These are phyloP conservation scores for Umimayanthus chanpuru DNA, from an alignment of 92 coral and sea anemone genomes.

Conservation along the genomic window DNA sequence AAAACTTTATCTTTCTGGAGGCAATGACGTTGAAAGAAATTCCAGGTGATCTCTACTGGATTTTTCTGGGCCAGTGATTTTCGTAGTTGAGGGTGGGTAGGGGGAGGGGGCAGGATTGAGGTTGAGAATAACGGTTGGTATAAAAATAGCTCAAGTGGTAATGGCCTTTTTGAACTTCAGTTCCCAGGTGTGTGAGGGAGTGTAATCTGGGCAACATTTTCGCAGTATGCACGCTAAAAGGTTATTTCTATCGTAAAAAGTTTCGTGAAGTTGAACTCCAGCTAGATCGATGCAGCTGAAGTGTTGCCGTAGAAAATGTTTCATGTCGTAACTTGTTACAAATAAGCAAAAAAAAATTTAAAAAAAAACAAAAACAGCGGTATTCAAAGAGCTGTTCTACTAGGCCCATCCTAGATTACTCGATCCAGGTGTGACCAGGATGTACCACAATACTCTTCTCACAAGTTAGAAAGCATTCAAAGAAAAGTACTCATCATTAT, in stretches of 20 bases:
- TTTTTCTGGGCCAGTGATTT: not conserved
- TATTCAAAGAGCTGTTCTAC: too few species aligned
- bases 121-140: not conserved
- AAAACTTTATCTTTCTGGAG: not conserved
- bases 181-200: slow-evolving; percentile 1
- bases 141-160: not conserved
- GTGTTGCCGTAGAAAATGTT: too few species aligned
- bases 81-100: not conserved
- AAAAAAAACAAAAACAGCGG: too few species aligned
- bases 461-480: too few species aligned
- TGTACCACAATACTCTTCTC: too few species aligned
- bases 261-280: not conserved
- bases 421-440: too few species aligned
- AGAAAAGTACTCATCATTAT: too few species aligned
- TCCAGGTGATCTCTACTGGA: slow-evolving; percentile 6
- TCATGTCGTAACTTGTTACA: too few species aligned
- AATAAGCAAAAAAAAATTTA: too few species aligned
- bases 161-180: not conserved
- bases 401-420: too few species aligned
- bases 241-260: not conserved
- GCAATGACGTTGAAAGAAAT: not conserved
- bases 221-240: not conserved
- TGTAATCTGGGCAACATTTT: not conserved
- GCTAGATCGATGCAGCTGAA: too few species aligned
- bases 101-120: too few species aligned